Conservation (phyloP, 2,113 vertebrate species). For the Apaloderma vittatum region DNA sequence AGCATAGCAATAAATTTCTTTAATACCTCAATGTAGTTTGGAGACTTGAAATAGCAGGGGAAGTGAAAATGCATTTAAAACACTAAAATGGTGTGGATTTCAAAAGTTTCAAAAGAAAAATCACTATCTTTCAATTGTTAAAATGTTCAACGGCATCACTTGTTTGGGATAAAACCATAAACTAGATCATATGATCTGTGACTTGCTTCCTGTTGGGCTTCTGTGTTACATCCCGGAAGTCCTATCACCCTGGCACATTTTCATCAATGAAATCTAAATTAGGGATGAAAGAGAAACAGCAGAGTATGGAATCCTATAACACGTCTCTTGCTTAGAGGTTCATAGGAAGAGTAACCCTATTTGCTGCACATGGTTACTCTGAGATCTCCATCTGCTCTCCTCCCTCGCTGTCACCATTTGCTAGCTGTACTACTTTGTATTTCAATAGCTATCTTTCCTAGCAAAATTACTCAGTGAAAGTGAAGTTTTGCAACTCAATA, state of each 20-base stretch:
- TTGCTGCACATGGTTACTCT: neutral
- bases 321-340: neutral
- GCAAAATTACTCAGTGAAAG: neutral
- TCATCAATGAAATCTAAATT: neutral
- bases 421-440: neutral
- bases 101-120: neutral
- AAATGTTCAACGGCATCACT: neutral
- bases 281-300: neutral
- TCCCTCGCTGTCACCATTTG: neutral
- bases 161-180: neutral
- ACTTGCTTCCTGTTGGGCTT: neutral
- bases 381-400: neutral
- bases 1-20: neutral
- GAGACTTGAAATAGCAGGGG: neutral
- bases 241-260: neutral
- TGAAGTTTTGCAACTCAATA: neutral
- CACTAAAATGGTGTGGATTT: neutral
- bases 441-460: neutral
- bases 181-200: accelerated
- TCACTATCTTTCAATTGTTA: neutral
- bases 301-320: neutral
- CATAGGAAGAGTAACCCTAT: neutral
- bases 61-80: neutral
- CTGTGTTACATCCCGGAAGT: neutral
- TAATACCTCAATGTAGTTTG: neutral